Conservation (phyloP, 35 echinoderm and acorn worm genomes). For the Heliocidaris erythrogramma region DNA sequence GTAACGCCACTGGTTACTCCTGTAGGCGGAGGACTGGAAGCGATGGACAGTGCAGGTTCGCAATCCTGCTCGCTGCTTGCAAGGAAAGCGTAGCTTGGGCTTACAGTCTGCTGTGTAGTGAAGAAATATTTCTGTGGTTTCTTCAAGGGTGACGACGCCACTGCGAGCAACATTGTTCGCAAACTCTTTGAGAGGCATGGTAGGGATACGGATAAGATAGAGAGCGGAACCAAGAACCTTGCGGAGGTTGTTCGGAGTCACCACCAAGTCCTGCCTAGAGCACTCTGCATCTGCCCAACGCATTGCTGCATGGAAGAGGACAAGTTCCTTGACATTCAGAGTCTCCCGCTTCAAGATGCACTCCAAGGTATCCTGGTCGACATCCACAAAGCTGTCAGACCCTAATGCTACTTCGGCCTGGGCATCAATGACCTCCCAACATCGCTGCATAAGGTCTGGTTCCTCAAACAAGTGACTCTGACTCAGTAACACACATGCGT, state of each 20-base stretch:
- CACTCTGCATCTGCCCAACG: conserved; percentile 92
- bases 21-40: conserved; percentile 94
- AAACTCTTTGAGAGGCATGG: conserved; percentile 92
- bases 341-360: conserved; percentile 89
- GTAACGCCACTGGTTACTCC: conserved; percentile 99
- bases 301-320: conserved; percentile 83
- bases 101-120: conserved; percentile 83
- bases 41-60: conserved; percentile 84
- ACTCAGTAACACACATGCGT: conserved; percentile 88
- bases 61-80: conserved; percentile 73
- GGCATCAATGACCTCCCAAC: conserved; percentile 98
- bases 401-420: conserved; percentile 91
- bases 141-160: conserved; percentile 85
- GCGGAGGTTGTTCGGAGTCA: conserved; percentile 81
- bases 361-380: conserved; percentile 82
- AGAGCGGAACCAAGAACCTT: conserved; percentile 85
- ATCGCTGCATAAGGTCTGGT: conserved; percentile 89
- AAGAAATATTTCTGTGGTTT: conserved; percentile 93
- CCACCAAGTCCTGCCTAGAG: conserved; percentile 58
- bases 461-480: conserved; percentile 98
- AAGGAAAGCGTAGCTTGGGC: conserved; percentile 85
- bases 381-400: conserved; percentile 94
- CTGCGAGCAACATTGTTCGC: conserved; percentile 86
- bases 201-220: conserved; percentile 86
- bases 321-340: conserved; percentile 95